phyloP scores from a whole-genome alignment of 1,140 invertebrate genomes.

The Geopemphigus sp. region DNA sequence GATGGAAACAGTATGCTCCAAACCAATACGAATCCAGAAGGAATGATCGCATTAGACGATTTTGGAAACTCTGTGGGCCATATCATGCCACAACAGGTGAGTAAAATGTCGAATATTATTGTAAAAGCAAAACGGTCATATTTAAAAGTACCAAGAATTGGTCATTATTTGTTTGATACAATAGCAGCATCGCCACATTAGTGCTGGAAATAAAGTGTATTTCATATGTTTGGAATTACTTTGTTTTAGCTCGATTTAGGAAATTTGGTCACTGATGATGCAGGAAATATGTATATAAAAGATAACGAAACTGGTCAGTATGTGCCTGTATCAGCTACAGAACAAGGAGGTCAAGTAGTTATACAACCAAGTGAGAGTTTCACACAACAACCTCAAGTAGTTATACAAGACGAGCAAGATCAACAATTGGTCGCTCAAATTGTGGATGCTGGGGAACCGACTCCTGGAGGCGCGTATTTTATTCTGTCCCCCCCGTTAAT shows the following conservation, averaged over 20 bases:
- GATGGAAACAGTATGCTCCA: slow-evolving; percentile 53
- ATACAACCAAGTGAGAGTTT: slow-evolving; percentile 36
- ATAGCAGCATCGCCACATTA: no score
- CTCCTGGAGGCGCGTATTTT: slow-evolving; percentile 63
- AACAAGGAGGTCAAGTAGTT: slow-evolving; percentile 44
- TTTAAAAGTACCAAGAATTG: no score
- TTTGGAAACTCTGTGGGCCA: slow-evolving; percentile 62
- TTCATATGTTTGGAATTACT: not conserved
- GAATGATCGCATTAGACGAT: slow-evolving; percentile 61
- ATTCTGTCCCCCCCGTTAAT: not conserved
- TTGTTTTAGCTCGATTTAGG: slow-evolving; percentile 37
- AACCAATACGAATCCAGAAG: slow-evolving; percentile 52
- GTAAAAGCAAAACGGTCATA: no score
- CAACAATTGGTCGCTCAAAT: slow-evolving; percentile 81
- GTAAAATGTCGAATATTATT: slow-evolving; percentile 27
- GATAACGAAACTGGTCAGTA: slow-evolving; percentile 47
- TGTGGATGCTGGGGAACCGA: slow-evolving; percentile 74
- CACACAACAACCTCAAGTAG: slow-evolving; percentile 12
- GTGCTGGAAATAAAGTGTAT: no score
- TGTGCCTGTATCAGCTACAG: slow-evolving; percentile 41
- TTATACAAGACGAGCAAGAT: slow-evolving; percentile 54
- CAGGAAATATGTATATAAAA: slow-evolving; percentile 44
- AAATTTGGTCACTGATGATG: slow-evolving; percentile 35
- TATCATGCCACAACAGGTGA: slow-evolving; percentile 58
- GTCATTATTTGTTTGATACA: no score